A percentile compares a stretch with the other conserved stretches of the same genome.
phyloP scores from a whole-genome alignment of 2,797 vertebrate species.

The Fratercula arctica region DNA sequence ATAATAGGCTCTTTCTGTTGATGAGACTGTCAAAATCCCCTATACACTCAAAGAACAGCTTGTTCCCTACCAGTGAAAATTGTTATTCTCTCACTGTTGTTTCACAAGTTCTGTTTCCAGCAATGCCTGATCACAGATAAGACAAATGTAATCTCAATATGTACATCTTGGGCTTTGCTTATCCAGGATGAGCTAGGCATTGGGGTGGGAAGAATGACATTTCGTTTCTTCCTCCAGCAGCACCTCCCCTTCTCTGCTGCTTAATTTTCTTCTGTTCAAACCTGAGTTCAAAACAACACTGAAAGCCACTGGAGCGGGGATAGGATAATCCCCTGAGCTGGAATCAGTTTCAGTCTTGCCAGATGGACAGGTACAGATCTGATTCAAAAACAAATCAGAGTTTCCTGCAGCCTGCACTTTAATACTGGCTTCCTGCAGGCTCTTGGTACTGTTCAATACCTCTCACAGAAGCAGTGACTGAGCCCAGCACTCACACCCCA shows the following conservation, averaged over 20 bases:
- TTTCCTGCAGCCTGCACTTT: neutral
- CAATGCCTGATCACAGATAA: conserved; percentile 8
- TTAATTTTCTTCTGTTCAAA: neutral
- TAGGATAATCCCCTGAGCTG: neutral
- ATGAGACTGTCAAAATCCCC: neutral
- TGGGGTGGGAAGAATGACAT: neutral
- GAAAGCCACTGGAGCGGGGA: neutral
- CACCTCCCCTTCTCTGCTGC: neutral
- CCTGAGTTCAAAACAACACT: neutral
- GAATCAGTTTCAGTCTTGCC: neutral
- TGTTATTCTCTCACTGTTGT: conserved; percentile 18
- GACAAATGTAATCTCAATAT: conserved; percentile 18
- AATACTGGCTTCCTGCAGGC: neutral
- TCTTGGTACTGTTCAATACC: neutral
- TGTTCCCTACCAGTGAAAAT: conserved; percentile 46
- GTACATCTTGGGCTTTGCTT: conserved; percentile 16
- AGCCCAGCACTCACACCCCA: neutral
- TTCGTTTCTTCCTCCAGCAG: neutral
- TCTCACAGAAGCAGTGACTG: neutral
- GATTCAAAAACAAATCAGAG: neutral
- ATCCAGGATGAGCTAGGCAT: neutral
- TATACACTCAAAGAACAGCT: conserved; percentile 39
- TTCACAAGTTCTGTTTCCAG: conserved; percentile 57
- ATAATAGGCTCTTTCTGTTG: neutral
- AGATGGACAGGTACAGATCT: neutral